Percentiles rank a stretch among this genome's conserved stretches.
Conservation (phyloP, 35 echinoderm and acorn worm species). For the Hemicentrotus pulcherrimus region DNA sequence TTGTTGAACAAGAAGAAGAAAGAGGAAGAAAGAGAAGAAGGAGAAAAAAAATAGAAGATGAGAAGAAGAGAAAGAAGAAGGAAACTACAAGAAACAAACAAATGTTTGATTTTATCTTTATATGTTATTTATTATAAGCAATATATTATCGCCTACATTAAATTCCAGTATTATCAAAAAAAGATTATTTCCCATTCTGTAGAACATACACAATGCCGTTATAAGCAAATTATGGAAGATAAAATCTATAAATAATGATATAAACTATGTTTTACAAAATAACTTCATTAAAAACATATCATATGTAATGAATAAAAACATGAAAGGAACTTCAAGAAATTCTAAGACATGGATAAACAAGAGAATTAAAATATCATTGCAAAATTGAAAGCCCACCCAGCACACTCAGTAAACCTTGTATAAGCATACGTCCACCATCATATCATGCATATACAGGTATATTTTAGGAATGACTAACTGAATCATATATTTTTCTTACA, state of each 20-base stretch:
- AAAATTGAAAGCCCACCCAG: not conserved
- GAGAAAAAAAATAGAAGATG: no score
- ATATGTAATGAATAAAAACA: not conserved
- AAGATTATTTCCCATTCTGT: not conserved
- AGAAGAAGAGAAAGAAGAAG: no score
- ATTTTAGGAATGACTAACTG: not conserved
- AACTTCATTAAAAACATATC: not conserved
- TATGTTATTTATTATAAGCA: not conserved
- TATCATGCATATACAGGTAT: not conserved
- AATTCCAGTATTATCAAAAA: not conserved
- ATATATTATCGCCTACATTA: not conserved
- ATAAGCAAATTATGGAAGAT: no score
- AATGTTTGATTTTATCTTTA: no score
- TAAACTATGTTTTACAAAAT: not conserved
- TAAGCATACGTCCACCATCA: not conserved
- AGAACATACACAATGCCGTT: no score
- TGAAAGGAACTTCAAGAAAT: no score
- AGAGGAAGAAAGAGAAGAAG: no score
- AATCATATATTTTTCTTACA: not conserved
- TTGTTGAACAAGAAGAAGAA: no score
- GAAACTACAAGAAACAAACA: no score
- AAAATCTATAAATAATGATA: not conserved
- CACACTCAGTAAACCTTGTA: not conserved
- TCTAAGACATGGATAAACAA: not conserved
- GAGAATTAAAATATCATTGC: not conserved